phyloP scores from a whole-genome alignment of 2,888 invertebrate genomes.

The Pseudolycoriella hygida region DNA sequence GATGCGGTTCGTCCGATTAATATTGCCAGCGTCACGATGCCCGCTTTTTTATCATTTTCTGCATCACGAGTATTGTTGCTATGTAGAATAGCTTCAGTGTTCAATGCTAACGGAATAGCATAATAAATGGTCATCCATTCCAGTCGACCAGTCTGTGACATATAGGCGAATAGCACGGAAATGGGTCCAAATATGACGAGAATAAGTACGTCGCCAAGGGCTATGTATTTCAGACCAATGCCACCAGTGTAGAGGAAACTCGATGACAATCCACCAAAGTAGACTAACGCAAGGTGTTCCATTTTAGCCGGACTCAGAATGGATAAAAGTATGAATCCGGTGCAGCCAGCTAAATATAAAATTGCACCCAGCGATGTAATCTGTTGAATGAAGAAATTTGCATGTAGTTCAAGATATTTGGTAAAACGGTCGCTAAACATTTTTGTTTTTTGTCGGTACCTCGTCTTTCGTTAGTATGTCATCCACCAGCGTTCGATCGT shows the following conservation, averaged over 20 bases:
- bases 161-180: slow-evolving; percentile 81
- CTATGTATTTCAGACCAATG: slow-evolving; percentile 88
- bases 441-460: slow-evolving; percentile 18
- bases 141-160: slow-evolving; percentile 82
- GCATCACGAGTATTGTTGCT: slow-evolving; percentile 89
- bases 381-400: slow-evolving; percentile 24
- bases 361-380: slow-evolving; percentile 79
- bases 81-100: slow-evolving; percentile 89
- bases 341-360: slow-evolving; percentile 71
- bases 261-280: slow-evolving; percentile 87
- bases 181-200: slow-evolving; percentile 88
- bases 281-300: slow-evolving; percentile 87
- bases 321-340: slow-evolving; percentile 59
- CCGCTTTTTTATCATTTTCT: slow-evolving; percentile 72
- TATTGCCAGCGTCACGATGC: slow-evolving; percentile 90
- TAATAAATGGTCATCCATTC: slow-evolving; percentile 84
- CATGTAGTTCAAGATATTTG: too few relatives aligned
- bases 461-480: slow-evolving; percentile 65
- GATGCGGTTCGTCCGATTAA: slow-evolving; percentile 81
- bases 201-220: slow-evolving; percentile 81
- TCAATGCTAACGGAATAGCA: slow-evolving; percentile 82
- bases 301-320: slow-evolving; percentile 76
- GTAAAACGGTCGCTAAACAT: neutral
- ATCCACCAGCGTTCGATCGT: slow-evolving; percentile 89
- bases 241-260: slow-evolving; percentile 96